Evolutionary conservation across 2,797 vertebrate species (phyloP).

Genomic region (Pteronotus mesoamericanus): DNA sequence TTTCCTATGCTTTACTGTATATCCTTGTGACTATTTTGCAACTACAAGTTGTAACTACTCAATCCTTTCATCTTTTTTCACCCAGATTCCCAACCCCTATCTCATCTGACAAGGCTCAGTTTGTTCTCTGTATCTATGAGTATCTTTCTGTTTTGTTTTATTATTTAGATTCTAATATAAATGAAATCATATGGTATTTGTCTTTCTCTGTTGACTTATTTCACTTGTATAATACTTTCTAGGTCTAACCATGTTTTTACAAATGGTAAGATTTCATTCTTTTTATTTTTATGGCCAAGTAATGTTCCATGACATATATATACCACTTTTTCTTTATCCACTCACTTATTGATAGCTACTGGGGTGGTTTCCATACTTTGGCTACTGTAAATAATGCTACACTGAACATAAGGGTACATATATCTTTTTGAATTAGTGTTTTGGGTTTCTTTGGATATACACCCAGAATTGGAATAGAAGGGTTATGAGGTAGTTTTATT

Average conservation of each 20-base stretch:
- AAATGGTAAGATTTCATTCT: not conserved
- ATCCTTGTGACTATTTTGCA: too few relatives aligned
- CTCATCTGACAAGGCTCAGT: too few relatives aligned
- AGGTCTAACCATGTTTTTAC: not conserved
- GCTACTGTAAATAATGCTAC: not conserved
- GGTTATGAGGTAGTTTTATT: not conserved
- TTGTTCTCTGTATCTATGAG: too few relatives aligned
- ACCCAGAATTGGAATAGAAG: not conserved
- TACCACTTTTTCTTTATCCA: not conserved
- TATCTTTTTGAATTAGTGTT: not conserved
- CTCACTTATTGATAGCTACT: not conserved
- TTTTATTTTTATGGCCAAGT: not conserved
- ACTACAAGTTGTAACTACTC: too few relatives aligned
- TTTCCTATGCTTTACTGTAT: too few relatives aligned
- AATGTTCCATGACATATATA: not conserved
- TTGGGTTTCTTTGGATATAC: not conserved
- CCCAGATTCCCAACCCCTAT: too few relatives aligned
- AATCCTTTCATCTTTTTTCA: too few relatives aligned
- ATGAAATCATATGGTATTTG: not conserved
- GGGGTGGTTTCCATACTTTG: not conserved
- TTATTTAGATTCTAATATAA: not conserved
- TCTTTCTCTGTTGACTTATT: not conserved
- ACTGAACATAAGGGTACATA: not conserved
- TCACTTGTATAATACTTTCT: not conserved
- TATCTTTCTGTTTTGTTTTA: not conserved